phyloP scores from a whole-genome alignment of 1,140 invertebrate genomes.

The Popillia japonica region DNA sequence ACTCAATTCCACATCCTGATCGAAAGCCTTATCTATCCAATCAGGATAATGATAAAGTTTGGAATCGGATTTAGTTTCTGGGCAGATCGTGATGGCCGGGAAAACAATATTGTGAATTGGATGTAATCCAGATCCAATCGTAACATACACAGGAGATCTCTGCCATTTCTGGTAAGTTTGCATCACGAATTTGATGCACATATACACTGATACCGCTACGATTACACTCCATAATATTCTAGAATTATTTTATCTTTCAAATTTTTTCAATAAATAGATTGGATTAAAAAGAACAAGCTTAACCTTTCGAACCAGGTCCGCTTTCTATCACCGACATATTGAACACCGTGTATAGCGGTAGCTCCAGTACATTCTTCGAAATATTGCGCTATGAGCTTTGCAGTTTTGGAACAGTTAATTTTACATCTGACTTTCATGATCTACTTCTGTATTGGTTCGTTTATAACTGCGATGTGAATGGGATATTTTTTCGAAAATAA shows the following conservation, averaged over 20 bases:
- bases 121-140: slow-evolving; percentile 62
- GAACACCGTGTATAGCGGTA: not conserved
- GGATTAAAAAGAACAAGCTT: no score
- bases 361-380: slow-evolving; percentile 9
- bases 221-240: not conserved
- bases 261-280: no score
- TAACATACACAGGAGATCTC: slow-evolving; percentile 63
- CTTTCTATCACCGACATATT: not conserved
- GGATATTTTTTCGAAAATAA: no score
- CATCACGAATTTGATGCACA: not conserved
- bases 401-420: no score
- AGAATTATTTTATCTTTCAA: no score
- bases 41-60: slow-evolving; percentile 46
- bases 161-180: slow-evolving; percentile 63
- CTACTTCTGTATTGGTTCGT: no score
- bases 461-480: no score
- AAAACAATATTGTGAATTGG: slow-evolving; percentile 35
- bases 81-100: slow-evolving; percentile 41
- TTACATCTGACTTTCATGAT: no score
- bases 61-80: not conserved
- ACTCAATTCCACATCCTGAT: not conserved
- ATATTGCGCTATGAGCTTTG: not conserved
- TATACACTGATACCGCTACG: not conserved
- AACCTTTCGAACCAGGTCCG: not conserved
- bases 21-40: not conserved